Evolutionary conservation across 2,113 vertebrate species (phyloP), one percentile per base, ranked within the genome.

Genomic region (Onychorhynchus coronatus): DNA sequence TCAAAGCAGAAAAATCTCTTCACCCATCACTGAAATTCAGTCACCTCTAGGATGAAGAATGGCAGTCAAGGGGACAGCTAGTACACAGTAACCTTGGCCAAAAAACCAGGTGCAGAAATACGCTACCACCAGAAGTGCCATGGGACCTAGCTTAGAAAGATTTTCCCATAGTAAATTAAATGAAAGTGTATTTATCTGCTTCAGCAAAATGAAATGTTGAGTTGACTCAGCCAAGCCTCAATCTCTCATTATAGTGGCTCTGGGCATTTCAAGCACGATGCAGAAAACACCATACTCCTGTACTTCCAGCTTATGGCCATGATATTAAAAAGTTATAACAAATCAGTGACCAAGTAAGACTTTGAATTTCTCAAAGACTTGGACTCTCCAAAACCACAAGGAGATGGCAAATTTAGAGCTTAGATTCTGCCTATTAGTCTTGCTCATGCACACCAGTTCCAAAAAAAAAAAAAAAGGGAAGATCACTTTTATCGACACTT

Each of bases 91-190:
- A 94, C 86, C 86, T 95, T 94, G 94, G 91, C 92, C 94, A 96
- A 93, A 96, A 96, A 85, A 61, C 87, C 93, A 94, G 55, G 65
- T 96, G 89, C 93, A 96, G 91, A 97, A 96, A 96, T 93, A 66
- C 79, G 62, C 96, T 91, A 92, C 92, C 93, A 91, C 80, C 5
- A 31, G 91, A 96, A 85, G 77, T 91, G 83, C 77, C 88, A 89
- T 76, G 96, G 91, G 95, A 94, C 92, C n/a, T 62, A 56, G 53
- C 53, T 94, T 95, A 94, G 94, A 94, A 93, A 93, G 94, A 89
- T 88, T 94, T 94, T 96, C 94, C 77, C 96, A 93, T 75, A 89
- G 83, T 92, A 97, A 96, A 94, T 93, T 93, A 91, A 96, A 96
- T 93, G 77, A 58, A 95, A 85, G 41, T 59, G 63, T 72, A 94